Evolutionary conservation across 2,888 invertebrate species (phyloP), one percentile per base, ranked within the genome.

Genomic region (Heliconius erato): DNA sequence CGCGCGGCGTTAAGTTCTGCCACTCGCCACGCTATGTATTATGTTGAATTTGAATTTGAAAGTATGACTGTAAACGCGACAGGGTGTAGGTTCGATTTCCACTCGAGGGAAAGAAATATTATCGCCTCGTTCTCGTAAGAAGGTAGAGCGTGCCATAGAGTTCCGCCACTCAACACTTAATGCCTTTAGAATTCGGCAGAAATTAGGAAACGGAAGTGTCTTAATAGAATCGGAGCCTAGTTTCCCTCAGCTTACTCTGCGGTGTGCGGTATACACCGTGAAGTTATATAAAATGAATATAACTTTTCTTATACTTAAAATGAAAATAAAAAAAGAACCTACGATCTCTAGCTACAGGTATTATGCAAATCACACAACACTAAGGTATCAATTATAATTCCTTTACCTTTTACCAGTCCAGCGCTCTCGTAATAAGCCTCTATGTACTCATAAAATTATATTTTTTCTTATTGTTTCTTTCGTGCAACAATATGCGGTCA

Each of bases 401-500:
- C 5, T 19, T 11, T 32, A 74, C 32, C 9, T 32, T 59, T 23
- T 74, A 32, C 14, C 59, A 40, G 76, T 63, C 49, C 74, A 54
- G 0, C 63, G 40, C 72, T 40, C 72, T 76, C 59, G n/a, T 49
- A 49, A 76, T 40, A 76, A 54, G 59, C n/a, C 0, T n/a, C 76
- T 14, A 63, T 63, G 16, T 32, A 59, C 14, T 32, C 63, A 76
- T 76, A 63, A 40, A 63, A 63, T 16, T 63, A 32, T 35, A 63
- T 63, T 59, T 63, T 76, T 63, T 63, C 76, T 76, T 76, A 76
- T 35, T 76, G 23, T 54, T 76, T 63, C 35, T 4, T 63, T 63
- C 35, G n/a, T 32, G 63, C 79, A 87, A 85, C 83, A 84, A 84
- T 84, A 81, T 80, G 81, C 84, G 78, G 72, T 77, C 82, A 82